phyloP scores from a whole-genome alignment of 2,888 invertebrate genomes.

The Agrochola circellaris region DNA sequence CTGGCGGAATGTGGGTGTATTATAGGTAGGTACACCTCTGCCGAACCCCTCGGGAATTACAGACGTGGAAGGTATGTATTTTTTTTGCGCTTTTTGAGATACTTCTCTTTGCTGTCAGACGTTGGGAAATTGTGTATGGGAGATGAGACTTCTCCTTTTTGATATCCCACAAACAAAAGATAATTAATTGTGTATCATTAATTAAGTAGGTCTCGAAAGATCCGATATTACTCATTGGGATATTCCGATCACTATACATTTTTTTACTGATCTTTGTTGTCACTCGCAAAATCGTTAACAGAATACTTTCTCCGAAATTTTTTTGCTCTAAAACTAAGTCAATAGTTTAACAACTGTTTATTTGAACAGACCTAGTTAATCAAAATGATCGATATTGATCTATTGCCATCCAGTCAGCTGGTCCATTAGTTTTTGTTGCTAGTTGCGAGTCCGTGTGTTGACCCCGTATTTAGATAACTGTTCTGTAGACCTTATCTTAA shows the following conservation, averaged over 20 bases:
- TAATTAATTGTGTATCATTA: not conserved
- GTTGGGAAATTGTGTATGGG: no score
- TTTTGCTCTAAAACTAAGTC: constrained; percentile 45
- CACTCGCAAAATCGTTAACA: constrained; percentile 26
- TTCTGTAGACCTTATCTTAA: constrained; percentile 61
- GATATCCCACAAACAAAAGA: no score
- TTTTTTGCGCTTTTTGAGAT: no score
- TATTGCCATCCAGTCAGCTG: constrained; percentile 60
- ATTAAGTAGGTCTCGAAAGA: not conserved
- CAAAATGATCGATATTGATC: constrained; percentile 55
- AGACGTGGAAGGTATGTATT: no score
- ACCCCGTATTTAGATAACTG: constrained; percentile 72
- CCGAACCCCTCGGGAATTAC: no score
- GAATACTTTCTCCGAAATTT: constrained; percentile 52
- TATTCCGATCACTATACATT: not conserved
- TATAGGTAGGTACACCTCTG: no score
- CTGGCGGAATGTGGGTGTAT: no score
- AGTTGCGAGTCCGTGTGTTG: constrained; percentile 54
- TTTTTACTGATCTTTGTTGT: constrained; percentile 41
- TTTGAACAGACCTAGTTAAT: constrained; percentile 45
- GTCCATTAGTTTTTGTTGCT: constrained; percentile 64
- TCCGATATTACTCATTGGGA: not conserved
- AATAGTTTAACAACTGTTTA: constrained; percentile 51
- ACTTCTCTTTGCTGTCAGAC: no score
- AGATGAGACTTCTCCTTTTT: no score